Evolutionary conservation across 1,140 invertebrate species (phyloP).

Genomic region (Diploscapter pachys): DNA sequence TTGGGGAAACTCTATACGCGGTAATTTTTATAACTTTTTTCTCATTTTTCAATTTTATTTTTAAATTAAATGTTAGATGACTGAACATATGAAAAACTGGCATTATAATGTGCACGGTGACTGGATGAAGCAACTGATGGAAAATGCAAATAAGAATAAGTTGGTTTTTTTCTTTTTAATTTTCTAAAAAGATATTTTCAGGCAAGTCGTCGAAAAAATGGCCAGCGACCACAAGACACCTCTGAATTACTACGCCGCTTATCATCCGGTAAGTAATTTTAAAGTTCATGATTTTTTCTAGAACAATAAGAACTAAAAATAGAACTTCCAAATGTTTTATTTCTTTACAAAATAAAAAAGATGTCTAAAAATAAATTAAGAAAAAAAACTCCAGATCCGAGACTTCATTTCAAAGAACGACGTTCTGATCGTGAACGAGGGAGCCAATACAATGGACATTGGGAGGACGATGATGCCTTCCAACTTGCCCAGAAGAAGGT

Average conservation of each 20-base stretch:
- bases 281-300: no score
- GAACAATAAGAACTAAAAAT: no score
- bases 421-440: constrained; percentile 88
- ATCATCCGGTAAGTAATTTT: constrained; percentile 67
- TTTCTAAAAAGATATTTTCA: constrained; percentile 1
- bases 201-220: constrained; percentile 64
- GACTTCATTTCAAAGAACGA: constrained; percentile 65
- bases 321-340: no score
- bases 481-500: constrained; percentile 74
- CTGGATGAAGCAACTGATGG: constrained; percentile 67
- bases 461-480: constrained; percentile 82
- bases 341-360: no score
- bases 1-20: constrained; percentile 67
- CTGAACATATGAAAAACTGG: constrained; percentile 65
- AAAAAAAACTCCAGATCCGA: constrained; percentile 53
- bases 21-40: constrained; percentile 2
- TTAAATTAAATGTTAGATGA: constrained; percentile 39
- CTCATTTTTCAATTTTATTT: not conserved
- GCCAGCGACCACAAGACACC: constrained; percentile 70
- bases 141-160: constrained; percentile 67
- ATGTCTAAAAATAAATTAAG: no score
- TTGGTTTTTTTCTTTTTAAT: not conserved
- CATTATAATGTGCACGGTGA: constrained; percentile 59
- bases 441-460: constrained; percentile 97
- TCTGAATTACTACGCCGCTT: constrained; percentile 88